Evolutionary conservation across 2,797 vertebrate species (phyloP), one percentile per base, ranked within the genome.

Genomic region (Macrochelys suwanniensis): DNA sequence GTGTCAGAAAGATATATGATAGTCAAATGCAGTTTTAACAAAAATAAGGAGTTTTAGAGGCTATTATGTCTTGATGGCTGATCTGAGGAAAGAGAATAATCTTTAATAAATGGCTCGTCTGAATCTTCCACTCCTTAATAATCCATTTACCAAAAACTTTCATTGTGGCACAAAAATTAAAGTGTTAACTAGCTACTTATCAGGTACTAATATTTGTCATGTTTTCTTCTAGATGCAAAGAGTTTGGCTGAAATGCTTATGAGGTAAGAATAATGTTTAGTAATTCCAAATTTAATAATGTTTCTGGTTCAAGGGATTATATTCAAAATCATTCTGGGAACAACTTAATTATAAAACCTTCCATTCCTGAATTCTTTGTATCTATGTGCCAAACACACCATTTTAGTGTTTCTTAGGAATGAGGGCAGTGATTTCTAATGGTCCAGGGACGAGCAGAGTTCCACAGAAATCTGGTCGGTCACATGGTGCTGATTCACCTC

Each of bases 191-290:
- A 94, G 51, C 51, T 88, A 2, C 81, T 90, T 87, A 37, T 68
- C 50, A 65, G 50, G 5, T 87, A 82, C 88, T 97, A 92, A 97
- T 51, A 76, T 77, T 86, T 92, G 97, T 92, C 98, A 97, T 98
- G 0, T 98, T 98, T 98, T 98, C 97, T 98, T 96, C 96, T 98
- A 99, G 99, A 99, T 99, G 99, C 99, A 90, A 99, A 99, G 98
- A 99, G 99, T 98, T 98, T 99, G 96, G 99, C 99, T 47, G 99
- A 99, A 98, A 99, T 99, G 99, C 99, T 99, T 92, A 99, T 99
- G 99, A 99, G 99, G 99, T 99, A 99, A 98, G 98, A 98, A 85
- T 11, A 94, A 57, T 11, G 47, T 57, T 68, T n/a, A 53, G 51
- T 83, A 37, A 77, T 81, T n/a, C 84, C 42, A 42, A 82, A 74